Evolutionary conservation across 1,140 invertebrate species (phyloP), one percentile per base, ranked within the genome.

Genomic region (Atta texana): DNA sequence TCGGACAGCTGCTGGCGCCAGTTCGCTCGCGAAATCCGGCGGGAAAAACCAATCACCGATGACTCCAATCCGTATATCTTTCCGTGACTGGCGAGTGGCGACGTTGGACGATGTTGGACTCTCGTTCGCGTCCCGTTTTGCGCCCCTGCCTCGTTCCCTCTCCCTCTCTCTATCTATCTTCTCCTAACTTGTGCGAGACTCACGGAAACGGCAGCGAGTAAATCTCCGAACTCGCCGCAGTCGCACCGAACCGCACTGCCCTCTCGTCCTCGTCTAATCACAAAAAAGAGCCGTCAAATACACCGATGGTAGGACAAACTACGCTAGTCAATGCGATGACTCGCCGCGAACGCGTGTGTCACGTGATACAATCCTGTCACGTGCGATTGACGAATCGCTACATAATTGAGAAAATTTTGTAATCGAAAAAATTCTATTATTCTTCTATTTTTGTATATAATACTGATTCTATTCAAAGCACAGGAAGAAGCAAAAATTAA

Each of bases 211-310:
- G 75, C 86, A 81, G 80, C 78, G 44, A 57, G 86, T 89, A 91
- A 78, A 66, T 75, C 44, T 31, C 64, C 66, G 12, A 88, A 77
- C 80, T 57, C 82, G 0, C 34, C 2, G 61, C 77, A 86, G 85
- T 88, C 85, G 88, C 88, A 92, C 87, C 77, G 69, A 88, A 87
- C 89, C 69, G 76, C 68, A 90, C 90, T 90, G 74, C 66, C 89
- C 87, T 89, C 87, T 88, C 74, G 86, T 78, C 61, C 87, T 87
- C 89, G 84, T 66, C 89, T 72, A 80, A 77, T 84, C 81, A 85
- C 87, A 88, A 90, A 92, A 92, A 81, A 92, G 76, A 92, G 61
- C 89, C 76, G 85, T 80, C 87, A 77, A 92, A 59, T 89, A 91
- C 91, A 90, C 88, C 87, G 89, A 92, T 90, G 91, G 91, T 87